Evolutionary conservation across 1,140 invertebrate species (phyloP).

Genomic region (Plectus sambesii): DNA sequence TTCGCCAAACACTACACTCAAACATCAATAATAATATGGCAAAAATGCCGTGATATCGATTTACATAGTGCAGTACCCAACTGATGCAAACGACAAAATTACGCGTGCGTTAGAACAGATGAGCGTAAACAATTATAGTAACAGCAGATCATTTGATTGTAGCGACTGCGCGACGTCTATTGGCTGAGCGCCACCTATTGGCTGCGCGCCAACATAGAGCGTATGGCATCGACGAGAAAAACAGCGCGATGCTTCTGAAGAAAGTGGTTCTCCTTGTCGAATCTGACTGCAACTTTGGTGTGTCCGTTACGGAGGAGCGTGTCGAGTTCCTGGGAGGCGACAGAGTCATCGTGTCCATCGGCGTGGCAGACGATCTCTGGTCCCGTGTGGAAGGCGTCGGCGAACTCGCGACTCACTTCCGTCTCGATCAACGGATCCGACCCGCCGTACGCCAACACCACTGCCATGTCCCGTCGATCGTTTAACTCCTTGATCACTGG

Average conservation of each 20-base stretch:
- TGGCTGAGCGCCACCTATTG: too few species aligned
- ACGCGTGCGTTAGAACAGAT: too few species aligned
- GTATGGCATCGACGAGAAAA: conserved; percentile 17
- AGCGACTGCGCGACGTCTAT: too few species aligned
- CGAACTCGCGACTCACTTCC: conserved; percentile 22
- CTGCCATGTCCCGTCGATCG: conserved; percentile 5
- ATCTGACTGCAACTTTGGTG: conserved; percentile 19
- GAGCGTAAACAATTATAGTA: too few species aligned
- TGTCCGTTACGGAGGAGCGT: conserved; percentile 9
- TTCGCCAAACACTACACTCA: too few species aligned
- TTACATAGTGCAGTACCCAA: too few species aligned
- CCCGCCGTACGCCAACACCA: conserved; percentile 20
- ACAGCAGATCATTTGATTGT: too few species aligned
- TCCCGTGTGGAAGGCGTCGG: conserved; percentile 8
- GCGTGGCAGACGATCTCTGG: conserved; percentile 11
- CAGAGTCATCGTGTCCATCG: conserved; percentile 16
- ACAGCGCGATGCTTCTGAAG: conserved; percentile 19
- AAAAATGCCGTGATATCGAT: too few species aligned
- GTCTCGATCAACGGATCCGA: conserved; percentile 21
- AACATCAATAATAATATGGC: too few species aligned
- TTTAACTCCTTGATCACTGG: conserved; percentile 22
- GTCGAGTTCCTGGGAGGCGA: not conserved
- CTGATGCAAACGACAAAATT: too few species aligned
- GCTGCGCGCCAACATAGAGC: conserved; percentile 13
- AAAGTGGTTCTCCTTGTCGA: conserved; percentile 18